Conservation (phyloP, 2,888 invertebrate species). For the Nomada fabriciana region DNA sequence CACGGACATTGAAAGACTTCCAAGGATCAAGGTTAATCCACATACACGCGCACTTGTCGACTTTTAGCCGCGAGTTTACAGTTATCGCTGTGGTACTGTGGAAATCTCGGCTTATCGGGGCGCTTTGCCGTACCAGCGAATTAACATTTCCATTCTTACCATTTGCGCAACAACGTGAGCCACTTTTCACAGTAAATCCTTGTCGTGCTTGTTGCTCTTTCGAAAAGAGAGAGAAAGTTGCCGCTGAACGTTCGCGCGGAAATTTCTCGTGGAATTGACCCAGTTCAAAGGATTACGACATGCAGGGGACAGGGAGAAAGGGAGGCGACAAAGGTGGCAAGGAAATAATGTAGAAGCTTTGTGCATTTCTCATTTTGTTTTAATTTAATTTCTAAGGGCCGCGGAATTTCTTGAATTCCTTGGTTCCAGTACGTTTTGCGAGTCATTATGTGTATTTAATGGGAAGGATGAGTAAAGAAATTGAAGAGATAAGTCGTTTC, state of each 20-base stretch:
- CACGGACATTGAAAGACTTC: slow-evolving; percentile 1
- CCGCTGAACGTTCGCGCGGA: not conserved
- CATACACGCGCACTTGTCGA: slow-evolving; percentile 12
- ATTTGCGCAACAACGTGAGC: slow-evolving; percentile 30
- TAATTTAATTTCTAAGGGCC: too few species aligned
- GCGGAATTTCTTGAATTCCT: too few species aligned
- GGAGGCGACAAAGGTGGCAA: not conserved
- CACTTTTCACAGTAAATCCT: slow-evolving; percentile 24
- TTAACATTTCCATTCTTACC: slow-evolving; percentile 57
- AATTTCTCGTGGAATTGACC: slow-evolving; percentile 21
- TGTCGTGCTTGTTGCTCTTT: not conserved
- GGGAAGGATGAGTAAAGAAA: too few species aligned
- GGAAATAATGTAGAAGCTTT: too few species aligned
- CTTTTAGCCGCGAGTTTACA: slow-evolving; percentile 48
- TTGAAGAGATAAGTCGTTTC: too few species aligned
- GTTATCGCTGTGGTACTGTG: slow-evolving; percentile 33
- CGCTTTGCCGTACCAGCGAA: slow-evolving; percentile 29
- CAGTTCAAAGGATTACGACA: not conserved
- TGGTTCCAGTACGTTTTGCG: too few species aligned
- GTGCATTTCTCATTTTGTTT: too few species aligned
- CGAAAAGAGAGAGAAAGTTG: slow-evolving; percentile 24
- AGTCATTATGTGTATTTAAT: too few species aligned
- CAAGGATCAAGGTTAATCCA: slow-evolving; percentile 57
- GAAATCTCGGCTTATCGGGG: slow-evolving; percentile 39
- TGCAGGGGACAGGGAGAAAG: too few species aligned